Conservation (phyloP, 2,888 invertebrate genomes). For the Acronicta leporina region DNA sequence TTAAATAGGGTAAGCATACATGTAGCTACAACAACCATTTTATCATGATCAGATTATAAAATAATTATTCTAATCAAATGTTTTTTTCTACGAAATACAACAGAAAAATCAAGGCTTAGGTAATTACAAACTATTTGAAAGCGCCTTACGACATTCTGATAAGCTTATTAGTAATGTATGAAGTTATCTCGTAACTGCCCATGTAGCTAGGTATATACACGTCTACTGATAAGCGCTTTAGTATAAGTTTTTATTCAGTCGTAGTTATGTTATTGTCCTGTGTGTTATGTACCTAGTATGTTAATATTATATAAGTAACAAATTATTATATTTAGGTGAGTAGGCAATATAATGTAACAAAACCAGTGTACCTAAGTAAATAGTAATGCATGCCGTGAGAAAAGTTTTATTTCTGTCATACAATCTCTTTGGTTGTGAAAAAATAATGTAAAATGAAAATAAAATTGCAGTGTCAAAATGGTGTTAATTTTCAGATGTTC, state of each 20-base stretch:
- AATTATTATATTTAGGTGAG: constrained; percentile 40
- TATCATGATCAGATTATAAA: neutral
- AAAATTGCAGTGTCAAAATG: constrained; percentile 53
- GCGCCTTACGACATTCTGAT: constrained; percentile 31
- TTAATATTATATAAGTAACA: neutral
- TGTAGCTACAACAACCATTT: neutral
- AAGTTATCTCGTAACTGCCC: constrained; percentile 34
- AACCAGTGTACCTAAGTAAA: neutral
- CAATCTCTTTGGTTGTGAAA: constrained; percentile 22
- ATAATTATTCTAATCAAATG: neutral
- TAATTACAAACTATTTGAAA: constrained; percentile 8
- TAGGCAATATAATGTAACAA: constrained; percentile 4
- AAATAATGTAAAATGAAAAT: constrained; percentile 31
- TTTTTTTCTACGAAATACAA: too few relatives aligned
- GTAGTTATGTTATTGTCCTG: constrained; percentile 39
- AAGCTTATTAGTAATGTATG: constrained; percentile 25
- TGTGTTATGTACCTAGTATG: constrained; percentile 32
- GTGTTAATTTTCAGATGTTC: constrained; percentile 70
- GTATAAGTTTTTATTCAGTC: constrained; percentile 34
- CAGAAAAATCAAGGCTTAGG: neutral
- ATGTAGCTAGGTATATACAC: constrained; percentile 5
- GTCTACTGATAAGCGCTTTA: constrained; percentile 43
- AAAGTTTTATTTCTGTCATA: neutral
- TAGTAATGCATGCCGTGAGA: neutral
- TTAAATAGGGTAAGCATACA: neutral